These are phyloP conservation scores for Peromyscus melanophrys DNA, from an alignment of 2,797 vertebrate genomes.

Conservation along the genomic window DNA sequence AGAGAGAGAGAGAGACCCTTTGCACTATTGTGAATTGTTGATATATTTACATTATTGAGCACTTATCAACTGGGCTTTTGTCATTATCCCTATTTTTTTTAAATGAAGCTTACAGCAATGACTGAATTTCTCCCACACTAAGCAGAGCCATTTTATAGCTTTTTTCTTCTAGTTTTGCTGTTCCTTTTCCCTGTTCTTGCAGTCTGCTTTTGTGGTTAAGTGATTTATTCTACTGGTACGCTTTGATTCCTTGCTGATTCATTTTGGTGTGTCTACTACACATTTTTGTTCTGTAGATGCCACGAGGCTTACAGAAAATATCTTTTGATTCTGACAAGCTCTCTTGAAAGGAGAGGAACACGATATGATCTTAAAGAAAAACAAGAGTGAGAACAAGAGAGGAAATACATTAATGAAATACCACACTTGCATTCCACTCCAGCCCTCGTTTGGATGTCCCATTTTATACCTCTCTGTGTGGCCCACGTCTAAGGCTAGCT, in stretches of 20 bases:
- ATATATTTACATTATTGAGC: not conserved
- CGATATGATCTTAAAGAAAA: not conserved
- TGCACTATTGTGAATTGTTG: not conserved
- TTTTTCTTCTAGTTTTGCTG: not conserved
- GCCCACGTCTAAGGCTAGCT: not conserved
- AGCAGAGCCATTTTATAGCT: not conserved
- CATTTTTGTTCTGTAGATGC: not conserved
- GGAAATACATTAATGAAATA: not conserved
- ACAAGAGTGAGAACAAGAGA: not conserved
- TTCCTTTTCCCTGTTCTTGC: not conserved
- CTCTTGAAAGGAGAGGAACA: not conserved
- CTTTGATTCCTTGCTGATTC: not conserved
- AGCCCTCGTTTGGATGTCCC: not conserved
- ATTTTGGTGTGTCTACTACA: not conserved
- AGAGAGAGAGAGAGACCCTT: not conserved
- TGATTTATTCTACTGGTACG: not conserved
- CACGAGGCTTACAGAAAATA: not conserved
- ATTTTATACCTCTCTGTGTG: not conserved
- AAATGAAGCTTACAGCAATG: not conserved
- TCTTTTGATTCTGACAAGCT: not conserved
- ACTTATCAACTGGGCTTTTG: not conserved
- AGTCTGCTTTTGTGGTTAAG: constrained; percentile 24
- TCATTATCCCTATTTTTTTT: not conserved
- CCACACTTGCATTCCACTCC: too few relatives aligned
- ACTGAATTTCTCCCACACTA: not conserved